A percentile compares a stretch with the other conserved stretches of the same genome.
These are phyloP conservation scores for Chalcosyrphus nemorum DNA, from an alignment of 2,888 invertebrate species.

Conservation along the genomic window DNA sequence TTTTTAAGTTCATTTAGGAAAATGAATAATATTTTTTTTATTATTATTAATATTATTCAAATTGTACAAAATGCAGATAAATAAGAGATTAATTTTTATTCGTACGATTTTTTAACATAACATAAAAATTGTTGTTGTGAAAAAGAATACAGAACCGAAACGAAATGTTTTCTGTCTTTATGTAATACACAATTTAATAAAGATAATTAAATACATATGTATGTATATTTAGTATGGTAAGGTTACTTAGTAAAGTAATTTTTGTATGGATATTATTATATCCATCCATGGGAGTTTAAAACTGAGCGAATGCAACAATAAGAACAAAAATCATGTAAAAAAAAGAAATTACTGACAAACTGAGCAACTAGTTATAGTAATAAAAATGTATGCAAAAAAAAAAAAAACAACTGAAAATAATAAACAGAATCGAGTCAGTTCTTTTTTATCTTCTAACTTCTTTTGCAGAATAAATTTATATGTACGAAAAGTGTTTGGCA, in stretches of 20 bases:
- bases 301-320: slow-evolving; percentile 26
- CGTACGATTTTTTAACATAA: slow-evolving; percentile 14
- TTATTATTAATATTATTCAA: slow-evolving; percentile 35
- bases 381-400: slow-evolving; percentile 33
- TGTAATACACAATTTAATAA: slow-evolving; percentile 25
- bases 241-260: slow-evolving; percentile 60
- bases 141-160: slow-evolving; percentile 23
- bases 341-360: slow-evolving; percentile 34
- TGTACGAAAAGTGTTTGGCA: background rate
- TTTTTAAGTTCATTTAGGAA: slow-evolving; percentile 22
- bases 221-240: slow-evolving; percentile 29
- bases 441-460: slow-evolving; percentile 1
- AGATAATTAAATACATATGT: slow-evolving; percentile 33
- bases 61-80: slow-evolving; percentile 59
- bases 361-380: slow-evolving; percentile 14
- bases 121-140: slow-evolving; percentile 24
- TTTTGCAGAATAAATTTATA: slow-evolving; percentile 16
- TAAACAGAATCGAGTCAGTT: slow-evolving; percentile 8
- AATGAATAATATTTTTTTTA: slow-evolving; percentile 24
- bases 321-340: slow-evolving; percentile 22
- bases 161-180: slow-evolving; percentile 21
- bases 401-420: slow-evolving; percentile 16
- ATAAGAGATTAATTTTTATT: slow-evolving; percentile 27
- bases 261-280: slow-evolving; percentile 60
- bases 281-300: slow-evolving; percentile 61